These are phyloP conservation scores for Carterocephalus palaemon DNA, from an alignment of 2,888 invertebrate species.

Conservation along the genomic window DNA sequence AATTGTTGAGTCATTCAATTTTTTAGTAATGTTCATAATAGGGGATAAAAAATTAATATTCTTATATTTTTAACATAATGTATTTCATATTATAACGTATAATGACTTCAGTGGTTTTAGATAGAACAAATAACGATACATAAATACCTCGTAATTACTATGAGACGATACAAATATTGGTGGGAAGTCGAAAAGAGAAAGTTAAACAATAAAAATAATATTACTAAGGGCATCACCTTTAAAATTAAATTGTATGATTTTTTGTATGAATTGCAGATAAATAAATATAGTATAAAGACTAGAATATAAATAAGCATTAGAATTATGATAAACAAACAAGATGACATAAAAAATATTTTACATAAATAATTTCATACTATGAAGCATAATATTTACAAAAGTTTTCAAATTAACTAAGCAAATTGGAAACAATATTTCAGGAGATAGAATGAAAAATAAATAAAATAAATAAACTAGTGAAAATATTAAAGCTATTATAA, in stretches of 20 bases:
- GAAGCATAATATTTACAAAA: constrained; percentile 75
- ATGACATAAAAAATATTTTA: constrained; percentile 66
- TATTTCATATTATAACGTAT: constrained; percentile 19
- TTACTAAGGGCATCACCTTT: constrained; percentile 30
- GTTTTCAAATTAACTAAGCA: constrained; percentile 32
- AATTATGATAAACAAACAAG: constrained; percentile 38
- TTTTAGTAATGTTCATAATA: too few relatives aligned
- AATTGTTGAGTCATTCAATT: too few relatives aligned
- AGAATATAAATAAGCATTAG: constrained; percentile 28
- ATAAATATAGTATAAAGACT: constrained; percentile 6
- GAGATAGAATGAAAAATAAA: constrained; percentile 47
- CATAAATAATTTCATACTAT: constrained; percentile 60
- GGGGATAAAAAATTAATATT: not conserved
- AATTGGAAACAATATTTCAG: constrained; percentile 39
- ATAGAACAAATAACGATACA: constrained; percentile 6
- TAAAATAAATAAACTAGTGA: constrained; percentile 36
- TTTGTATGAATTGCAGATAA: constrained; percentile 36
- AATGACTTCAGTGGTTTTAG: constrained; percentile 22
- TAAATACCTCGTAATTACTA: constrained; percentile 13
- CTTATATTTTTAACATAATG: constrained; percentile 17
- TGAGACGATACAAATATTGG: constrained; percentile 18
- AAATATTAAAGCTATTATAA: constrained; percentile 59
- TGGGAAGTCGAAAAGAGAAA: constrained; percentile 28
- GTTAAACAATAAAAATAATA: constrained; percentile 23
- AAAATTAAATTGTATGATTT: constrained; percentile 29